Evolutionary conservation across 2,797 vertebrate species (phyloP).

Genomic region (Gymnodraco acuticeps): DNA sequence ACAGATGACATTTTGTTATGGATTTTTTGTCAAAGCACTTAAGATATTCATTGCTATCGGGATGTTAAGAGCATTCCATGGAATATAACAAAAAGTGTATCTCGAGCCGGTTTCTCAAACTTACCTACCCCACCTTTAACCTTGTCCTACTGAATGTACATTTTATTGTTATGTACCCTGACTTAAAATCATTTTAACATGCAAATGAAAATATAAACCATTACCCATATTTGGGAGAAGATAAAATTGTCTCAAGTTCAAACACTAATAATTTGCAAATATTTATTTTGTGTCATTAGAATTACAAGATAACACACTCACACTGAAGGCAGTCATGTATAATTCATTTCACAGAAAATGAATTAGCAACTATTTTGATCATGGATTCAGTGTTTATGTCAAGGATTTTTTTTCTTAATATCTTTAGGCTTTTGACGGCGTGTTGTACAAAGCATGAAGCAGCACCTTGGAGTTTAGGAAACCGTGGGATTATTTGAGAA

Average conservation of each 20-base stretch:
- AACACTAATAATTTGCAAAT: not conserved
- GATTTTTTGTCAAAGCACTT: too few relatives aligned
- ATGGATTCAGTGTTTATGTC: not conserved
- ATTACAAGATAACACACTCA: not conserved
- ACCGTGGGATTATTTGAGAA: not conserved
- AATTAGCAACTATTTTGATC: not conserved
- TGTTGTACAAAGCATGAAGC: not conserved
- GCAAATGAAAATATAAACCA: not conserved
- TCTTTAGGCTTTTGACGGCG: not conserved
- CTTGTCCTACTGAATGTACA: not conserved
- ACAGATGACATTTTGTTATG: too few relatives aligned
- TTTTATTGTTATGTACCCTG: not conserved
- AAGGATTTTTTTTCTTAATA: too few relatives aligned
- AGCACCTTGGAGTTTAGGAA: not conserved
- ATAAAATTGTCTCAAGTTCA: not conserved
- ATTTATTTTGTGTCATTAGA: not conserved
- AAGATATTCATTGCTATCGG: too few relatives aligned
- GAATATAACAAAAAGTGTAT: too few relatives aligned
- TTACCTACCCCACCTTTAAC: too few relatives aligned
- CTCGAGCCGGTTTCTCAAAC: too few relatives aligned
- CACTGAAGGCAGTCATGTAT: not conserved
- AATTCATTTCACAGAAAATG: not conserved
- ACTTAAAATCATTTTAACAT: not conserved
- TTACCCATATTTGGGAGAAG: not conserved
- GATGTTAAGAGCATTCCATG: too few relatives aligned